phyloP scores from a whole-genome alignment of 2,888 invertebrate genomes.

The Trachelus iudaicus region DNA sequence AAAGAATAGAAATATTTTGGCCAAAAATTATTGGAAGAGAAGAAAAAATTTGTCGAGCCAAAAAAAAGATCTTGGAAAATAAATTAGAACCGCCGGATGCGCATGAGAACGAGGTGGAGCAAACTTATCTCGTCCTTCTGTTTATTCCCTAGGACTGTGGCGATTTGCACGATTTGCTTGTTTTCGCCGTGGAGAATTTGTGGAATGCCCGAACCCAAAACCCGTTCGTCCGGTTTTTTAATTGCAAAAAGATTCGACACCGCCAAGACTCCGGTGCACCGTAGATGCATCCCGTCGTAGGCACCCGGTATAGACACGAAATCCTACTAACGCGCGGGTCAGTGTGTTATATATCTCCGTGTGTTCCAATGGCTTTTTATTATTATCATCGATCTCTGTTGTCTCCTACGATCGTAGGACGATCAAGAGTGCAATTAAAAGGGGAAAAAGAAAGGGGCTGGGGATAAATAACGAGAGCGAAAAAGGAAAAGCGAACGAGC shows the following conservation, averaged over 20 bases:
- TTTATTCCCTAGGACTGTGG: constrained; percentile 44
- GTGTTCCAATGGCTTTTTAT: background rate
- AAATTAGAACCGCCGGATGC: background rate
- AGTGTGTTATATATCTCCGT: background rate
- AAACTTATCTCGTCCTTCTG: constrained; percentile 21
- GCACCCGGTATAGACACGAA: background rate
- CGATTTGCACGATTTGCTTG: constrained; percentile 45
- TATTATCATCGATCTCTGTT: background rate
- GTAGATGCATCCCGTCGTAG: constrained; percentile 28
- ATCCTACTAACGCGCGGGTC: background rate
- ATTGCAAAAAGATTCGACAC: constrained; percentile 61
- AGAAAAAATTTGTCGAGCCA: background rate
- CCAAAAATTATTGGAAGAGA: background rate
- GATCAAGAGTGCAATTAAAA: background rate
- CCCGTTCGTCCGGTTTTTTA: constrained; percentile 64
- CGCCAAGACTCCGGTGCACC: constrained; percentile 2
- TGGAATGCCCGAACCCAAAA: constrained; percentile 62
- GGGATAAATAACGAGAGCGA: constrained; percentile 1
- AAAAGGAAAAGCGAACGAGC: background rate
- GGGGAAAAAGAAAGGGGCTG: background rate
- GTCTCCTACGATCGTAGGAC: background rate
- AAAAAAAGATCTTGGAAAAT: background rate
- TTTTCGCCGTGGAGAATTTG: constrained; percentile 62
- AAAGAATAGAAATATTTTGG: background rate
- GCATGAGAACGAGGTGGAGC: background rate